These are phyloP conservation scores for Ptilorrhoa leucosticta DNA, from an alignment of 2,113 vertebrate species.

Conservation along the genomic window DNA sequence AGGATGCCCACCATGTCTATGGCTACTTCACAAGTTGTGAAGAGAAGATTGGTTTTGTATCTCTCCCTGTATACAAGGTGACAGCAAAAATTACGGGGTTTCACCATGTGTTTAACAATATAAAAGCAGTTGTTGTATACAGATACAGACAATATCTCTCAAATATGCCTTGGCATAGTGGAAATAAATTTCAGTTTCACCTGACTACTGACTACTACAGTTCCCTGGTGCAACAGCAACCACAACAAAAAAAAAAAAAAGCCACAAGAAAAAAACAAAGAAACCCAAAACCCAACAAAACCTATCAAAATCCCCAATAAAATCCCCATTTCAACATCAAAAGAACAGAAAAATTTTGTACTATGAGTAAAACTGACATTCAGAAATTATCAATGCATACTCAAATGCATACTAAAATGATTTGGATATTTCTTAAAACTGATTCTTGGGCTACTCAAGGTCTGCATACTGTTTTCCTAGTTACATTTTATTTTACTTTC, in stretches of 20 bases:
- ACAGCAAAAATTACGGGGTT: not conserved
- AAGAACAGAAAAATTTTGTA: not conserved
- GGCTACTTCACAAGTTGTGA: not conserved
- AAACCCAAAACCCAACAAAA: not conserved
- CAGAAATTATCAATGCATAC: not conserved
- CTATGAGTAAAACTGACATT: not conserved
- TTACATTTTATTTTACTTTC: not conserved
- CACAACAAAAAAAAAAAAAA: too few relatives aligned
- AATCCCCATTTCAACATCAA: not conserved
- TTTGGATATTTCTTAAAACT: not conserved
- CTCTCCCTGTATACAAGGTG: too few relatives aligned
- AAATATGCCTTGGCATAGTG: not conserved
- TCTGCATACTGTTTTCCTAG: not conserved
- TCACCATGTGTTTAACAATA: not conserved
- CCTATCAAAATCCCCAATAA: accelerated
- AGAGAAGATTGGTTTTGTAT: not conserved
- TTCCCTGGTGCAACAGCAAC: not conserved
- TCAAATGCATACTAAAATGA: not conserved
- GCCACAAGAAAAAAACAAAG: not conserved
- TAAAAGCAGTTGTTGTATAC: not conserved
- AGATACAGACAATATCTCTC: not conserved
- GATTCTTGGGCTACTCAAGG: not conserved
- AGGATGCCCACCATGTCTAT: not conserved
- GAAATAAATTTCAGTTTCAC: not conserved
- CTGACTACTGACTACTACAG: not conserved